Base-by-base conservation (phyloP, 2,797 vertebrate genomes). In the Catharus ustulatus region DNA sequence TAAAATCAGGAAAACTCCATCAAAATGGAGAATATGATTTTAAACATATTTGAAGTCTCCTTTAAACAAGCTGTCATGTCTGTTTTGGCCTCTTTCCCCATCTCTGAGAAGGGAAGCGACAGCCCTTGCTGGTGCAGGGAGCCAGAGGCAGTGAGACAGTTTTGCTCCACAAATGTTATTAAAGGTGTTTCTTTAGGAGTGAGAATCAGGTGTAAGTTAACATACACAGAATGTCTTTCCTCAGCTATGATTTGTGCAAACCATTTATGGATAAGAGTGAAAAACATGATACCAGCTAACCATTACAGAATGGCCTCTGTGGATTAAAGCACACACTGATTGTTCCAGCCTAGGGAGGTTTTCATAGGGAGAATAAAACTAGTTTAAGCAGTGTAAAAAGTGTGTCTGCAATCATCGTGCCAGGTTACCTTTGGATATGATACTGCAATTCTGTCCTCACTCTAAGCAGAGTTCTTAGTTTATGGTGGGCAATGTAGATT, bases 181-280 rank as follows among this genome's bases (percentile, higher is more conserved):
- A 54, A 93, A 96, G 87, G 79, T 93, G 66, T 92, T 94, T 85
- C 90, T 92, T 94, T 59, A 83, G 46, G 51, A 78, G 45, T 36
- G 77, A 82, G 77, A 94, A 86, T 82, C 74, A 90, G 49, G 80
- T 89, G 59, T 48, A 79, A 74, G 63, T 75, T 76, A 78, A 24
- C 67, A 67, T 59, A 88, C n/a, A 86, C 9, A 62, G 55, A 84
- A 45, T 32, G 18, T 71, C 55, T 92, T 78, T 91, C 59, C 34
- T 91, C 46, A 51, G 62, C 63, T 62, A 43, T 73, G n/a, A 79
- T 76, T 91, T 84, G 66, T 79, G 42, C 55, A 89, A 91, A 13
- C 38, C 36, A 42, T 90, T 92, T 73, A 94, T 21, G 45, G 15
- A 75, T 24, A 55, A 68, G 55, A 88, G 30, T 69, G 14, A 49